These are phyloP conservation scores for Eciton burchellii DNA, from an alignment of 1,140 invertebrate genomes.

Conservation along the genomic window DNA sequence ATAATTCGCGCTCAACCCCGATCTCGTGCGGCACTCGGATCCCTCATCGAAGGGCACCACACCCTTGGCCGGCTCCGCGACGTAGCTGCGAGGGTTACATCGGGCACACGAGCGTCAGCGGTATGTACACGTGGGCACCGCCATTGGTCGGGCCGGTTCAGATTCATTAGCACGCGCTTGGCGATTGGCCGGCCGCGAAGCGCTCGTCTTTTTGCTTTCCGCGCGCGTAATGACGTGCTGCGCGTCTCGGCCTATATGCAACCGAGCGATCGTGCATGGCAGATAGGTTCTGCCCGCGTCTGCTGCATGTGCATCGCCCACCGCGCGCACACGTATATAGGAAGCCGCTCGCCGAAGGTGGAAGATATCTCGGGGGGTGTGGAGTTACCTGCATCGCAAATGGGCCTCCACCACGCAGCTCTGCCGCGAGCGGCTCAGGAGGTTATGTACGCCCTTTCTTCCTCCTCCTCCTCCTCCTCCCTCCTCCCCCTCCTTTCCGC, in stretches of 20 bases:
- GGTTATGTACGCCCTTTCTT: slow-evolving; percentile 66
- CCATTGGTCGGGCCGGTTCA: slow-evolving; percentile 79
- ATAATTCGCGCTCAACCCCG: slow-evolving; percentile 60
- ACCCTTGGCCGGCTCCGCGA: slow-evolving; percentile 64
- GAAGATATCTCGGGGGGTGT: slow-evolving; percentile 71
- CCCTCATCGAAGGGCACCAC: slow-evolving; percentile 69
- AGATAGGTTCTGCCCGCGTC: slow-evolving; percentile 77
- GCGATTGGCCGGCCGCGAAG: slow-evolving; percentile 77
- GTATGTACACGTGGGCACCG: slow-evolving; percentile 43
- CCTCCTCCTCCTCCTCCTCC: slow-evolving; percentile 36
- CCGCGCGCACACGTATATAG: slow-evolving; percentile 58
- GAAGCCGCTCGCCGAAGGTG: slow-evolving; percentile 60
- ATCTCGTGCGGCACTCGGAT: slow-evolving; percentile 62
- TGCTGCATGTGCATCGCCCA: slow-evolving; percentile 65
- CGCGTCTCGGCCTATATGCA: slow-evolving; percentile 77
- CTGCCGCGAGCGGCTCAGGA: slow-evolving; percentile 62
- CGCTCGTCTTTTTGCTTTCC: slow-evolving; percentile 79
- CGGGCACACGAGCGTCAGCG: slow-evolving; percentile 65
- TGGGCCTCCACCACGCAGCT: slow-evolving; percentile 76
- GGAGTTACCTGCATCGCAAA: slow-evolving; percentile 76
- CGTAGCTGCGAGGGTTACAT: slow-evolving; percentile 71
- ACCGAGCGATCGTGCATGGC: slow-evolving; percentile 81
- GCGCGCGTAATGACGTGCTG: slow-evolving; percentile 79
- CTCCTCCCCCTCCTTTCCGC: slow-evolving; percentile 52
- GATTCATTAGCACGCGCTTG: slow-evolving; percentile 81